phyloP scores from a whole-genome alignment of 2,797 vertebrate species.

The Aselliscus stoliczkanus region DNA sequence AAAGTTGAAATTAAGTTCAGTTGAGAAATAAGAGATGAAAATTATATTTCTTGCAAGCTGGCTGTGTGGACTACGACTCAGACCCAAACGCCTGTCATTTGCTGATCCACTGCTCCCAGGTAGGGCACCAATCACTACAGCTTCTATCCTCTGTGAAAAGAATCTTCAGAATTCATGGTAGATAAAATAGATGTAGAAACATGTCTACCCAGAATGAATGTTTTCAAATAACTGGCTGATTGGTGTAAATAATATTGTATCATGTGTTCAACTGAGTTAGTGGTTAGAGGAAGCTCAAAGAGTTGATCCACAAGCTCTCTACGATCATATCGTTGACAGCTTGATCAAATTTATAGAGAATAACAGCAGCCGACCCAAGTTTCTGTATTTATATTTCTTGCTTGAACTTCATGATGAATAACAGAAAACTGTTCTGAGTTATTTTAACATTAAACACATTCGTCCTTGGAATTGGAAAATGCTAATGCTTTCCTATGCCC shows the following conservation, averaged over 20 bases:
- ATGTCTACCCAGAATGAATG: neutral
- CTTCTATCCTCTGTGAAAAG: neutral
- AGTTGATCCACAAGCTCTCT: neutral
- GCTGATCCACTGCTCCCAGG: neutral
- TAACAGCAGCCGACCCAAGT: slow-evolving; percentile 68
- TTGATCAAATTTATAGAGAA: slow-evolving; percentile 70
- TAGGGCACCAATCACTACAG: neutral
- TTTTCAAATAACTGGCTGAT: slow-evolving; percentile 27
- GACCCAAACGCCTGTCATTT: neutral
- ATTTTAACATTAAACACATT: slow-evolving; percentile 76
- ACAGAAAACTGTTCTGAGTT: slow-evolving; percentile 72
- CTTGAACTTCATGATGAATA: slow-evolving; percentile 64
- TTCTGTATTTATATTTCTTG: slow-evolving; percentile 67
- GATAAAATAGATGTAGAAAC: slow-evolving; percentile 18
- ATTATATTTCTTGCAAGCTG: slow-evolving; percentile 4
- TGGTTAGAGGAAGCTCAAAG: slow-evolving; percentile 22
- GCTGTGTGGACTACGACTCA: neutral
- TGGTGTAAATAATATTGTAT: slow-evolving; percentile 2
- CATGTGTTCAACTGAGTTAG: neutral
- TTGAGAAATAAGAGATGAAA: neutral
- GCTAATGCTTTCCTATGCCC: slow-evolving; percentile 74
- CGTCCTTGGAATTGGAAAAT: slow-evolving; percentile 69
- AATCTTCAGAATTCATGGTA: neutral
- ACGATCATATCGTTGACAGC: slow-evolving; percentile 45
- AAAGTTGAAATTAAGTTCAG: slow-evolving; percentile 9